Conservation (phyloP, 2,113 vertebrate species). For the Globicephala melas region DNA sequence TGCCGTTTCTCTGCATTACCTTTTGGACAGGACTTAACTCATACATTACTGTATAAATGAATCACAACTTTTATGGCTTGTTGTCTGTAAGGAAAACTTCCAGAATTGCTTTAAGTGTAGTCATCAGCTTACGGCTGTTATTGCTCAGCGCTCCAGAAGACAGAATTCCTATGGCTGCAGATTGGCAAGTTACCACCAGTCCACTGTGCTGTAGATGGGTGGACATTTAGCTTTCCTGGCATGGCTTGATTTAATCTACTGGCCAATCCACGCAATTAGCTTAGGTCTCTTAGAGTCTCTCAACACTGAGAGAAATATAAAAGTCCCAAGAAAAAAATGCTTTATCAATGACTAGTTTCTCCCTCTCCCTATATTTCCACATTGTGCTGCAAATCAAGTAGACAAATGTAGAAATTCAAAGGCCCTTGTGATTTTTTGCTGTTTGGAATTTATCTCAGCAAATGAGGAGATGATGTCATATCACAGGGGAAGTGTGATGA, state of each 20-base stretch:
- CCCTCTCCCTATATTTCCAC: neutral
- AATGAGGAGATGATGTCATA: conserved; percentile 58
- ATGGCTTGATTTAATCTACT: neutral
- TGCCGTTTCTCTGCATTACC: neutral
- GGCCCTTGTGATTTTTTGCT: neutral
- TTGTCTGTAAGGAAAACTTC: neutral
- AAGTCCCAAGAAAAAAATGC: neutral
- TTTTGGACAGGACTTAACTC: neutral
- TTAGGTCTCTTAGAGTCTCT: neutral
- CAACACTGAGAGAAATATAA: neutral
- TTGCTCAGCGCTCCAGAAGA: neutral
- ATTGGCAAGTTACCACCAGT: neutral
- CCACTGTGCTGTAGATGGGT: too few species aligned
- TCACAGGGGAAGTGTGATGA: conserved; percentile 51
- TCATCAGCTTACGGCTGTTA: neutral
- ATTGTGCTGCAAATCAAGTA: neutral
- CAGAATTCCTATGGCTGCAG: rapidly evolving
- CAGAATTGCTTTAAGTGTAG: neutral
- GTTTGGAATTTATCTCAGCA: conserved; percentile 33
- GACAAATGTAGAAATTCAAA: conserved; percentile 35
- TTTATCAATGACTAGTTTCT: neutral
- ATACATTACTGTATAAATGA: neutral
- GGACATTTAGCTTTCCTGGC: neutral
- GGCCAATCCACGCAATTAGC: neutral
- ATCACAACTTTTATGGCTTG: neutral